These are phyloP conservation scores for Hylia prasina DNA, from an alignment of 2,113 vertebrate genomes.

Conservation along the genomic window DNA sequence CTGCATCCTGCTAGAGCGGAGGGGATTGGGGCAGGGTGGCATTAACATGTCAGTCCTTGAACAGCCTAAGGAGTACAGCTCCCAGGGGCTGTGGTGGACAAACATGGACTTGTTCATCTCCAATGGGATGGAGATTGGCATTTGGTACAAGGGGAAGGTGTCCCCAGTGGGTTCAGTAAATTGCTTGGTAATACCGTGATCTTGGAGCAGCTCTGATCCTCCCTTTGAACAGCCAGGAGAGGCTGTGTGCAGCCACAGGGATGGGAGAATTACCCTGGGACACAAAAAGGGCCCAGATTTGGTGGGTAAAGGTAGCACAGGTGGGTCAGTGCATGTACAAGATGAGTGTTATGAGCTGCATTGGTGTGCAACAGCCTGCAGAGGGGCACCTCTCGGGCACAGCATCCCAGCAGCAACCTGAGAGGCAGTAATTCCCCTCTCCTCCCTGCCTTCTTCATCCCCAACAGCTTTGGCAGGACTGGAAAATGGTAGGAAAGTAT, in stretches of 20 bases:
- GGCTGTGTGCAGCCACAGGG: not conserved
- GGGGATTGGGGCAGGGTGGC: not conserved
- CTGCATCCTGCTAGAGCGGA: not conserved
- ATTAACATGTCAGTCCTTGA: not conserved
- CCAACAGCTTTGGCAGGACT: not conserved
- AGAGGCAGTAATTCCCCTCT: not conserved
- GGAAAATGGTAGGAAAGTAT: not conserved
- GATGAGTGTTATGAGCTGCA: not conserved
- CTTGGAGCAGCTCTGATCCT: not conserved
- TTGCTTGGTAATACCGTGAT: rapidly evolving
- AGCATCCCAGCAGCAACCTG: not conserved
- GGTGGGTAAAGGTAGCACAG: not conserved
- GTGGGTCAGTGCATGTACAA: not conserved
- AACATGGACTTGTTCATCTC: not conserved
- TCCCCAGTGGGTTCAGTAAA: not conserved
- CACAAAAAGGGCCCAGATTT: not conserved
- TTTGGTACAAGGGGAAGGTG: not conserved
- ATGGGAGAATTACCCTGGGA: not conserved
- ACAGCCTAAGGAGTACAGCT: not conserved
- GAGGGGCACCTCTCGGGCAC: rapidly evolving
- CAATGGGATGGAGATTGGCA: not conserved
- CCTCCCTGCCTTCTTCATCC: not conserved
- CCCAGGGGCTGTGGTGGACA: not conserved
- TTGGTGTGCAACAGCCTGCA: not conserved
- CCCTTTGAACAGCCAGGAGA: not conserved